These are phyloP conservation scores for Amphipyra berbera DNA, from an alignment of 2,888 invertebrate species.

Conservation along the genomic window DNA sequence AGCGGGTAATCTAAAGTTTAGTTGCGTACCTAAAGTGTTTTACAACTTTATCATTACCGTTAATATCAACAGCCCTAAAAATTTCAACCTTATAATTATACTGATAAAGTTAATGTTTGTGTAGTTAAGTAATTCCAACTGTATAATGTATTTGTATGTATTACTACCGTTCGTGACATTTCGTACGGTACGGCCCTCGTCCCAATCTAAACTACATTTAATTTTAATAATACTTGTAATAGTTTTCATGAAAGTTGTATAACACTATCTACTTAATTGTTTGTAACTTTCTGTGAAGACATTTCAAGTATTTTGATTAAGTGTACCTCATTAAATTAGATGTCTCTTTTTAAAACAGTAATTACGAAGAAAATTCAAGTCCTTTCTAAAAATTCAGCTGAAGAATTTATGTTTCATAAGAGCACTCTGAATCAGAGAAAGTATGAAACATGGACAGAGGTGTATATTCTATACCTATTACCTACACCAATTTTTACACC, in stretches of 20 bases:
- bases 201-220: slow-evolving; percentile 13
- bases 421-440: background rate
- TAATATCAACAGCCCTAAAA: background rate
- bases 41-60: slow-evolving; percentile 13
- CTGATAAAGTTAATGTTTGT: background rate
- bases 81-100: slow-evolving; percentile 6
- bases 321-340: slow-evolving; percentile 9
- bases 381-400: slow-evolving; percentile 22
- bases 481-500: too few relatives aligned
- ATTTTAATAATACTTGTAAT: slow-evolving; percentile 11
- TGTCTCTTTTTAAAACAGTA: slow-evolving; percentile 7
- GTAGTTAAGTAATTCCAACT: background rate
- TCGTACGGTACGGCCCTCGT: slow-evolving; percentile 11
- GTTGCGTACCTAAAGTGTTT: slow-evolving; percentile 45
- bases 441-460: too few relatives aligned
- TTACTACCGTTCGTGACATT: slow-evolving; percentile 39
- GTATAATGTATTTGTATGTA: slow-evolving; percentile 1
- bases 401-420: background rate
- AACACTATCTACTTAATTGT: slow-evolving; percentile 30
- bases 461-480: too few relatives aligned
- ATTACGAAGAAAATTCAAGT: slow-evolving; percentile 30
- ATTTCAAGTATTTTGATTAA: slow-evolving; percentile 34
- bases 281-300: slow-evolving; percentile 38
- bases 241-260: slow-evolving; percentile 38
- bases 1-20: slow-evolving; percentile 34